Base-by-base conservation (phyloP, 2,797 vertebrate species). In the Podargus strigoides region DNA sequence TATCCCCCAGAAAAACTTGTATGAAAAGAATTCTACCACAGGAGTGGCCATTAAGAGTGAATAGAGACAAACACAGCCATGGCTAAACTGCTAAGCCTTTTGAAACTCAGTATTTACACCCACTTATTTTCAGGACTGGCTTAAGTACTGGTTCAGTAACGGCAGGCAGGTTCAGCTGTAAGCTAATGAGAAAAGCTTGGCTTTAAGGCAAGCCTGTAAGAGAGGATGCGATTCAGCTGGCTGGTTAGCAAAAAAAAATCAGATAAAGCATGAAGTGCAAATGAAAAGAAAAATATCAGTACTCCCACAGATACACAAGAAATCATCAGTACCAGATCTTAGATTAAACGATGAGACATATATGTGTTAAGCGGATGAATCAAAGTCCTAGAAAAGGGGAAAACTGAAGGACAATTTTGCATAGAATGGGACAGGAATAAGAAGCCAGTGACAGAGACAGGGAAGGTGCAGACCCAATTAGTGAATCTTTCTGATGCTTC, bases 21-120 rank as follows among this genome's bases (percentile, higher is more conserved):
- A 55, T 24, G 12, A 67, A 59, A 41, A 87, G 20, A 68, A 66
- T 50, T 46, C n/a, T 26, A 67, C 8, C 0, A 0, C 6, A 9
- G 3, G 21, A 70, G 28, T 44, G 14, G 20, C 30, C 44, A 21
- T 24, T 74, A 64, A 47, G 44, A 76, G 21, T 28, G 39, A 83
- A 36, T 0, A 83, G 19, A 80, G 27, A 90, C 18, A 93, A 42
- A 70, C 9, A 37, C 6, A 49, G 46, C 6, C 36, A 75, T 7
- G n/a, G 32, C 58, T 73, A 58, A 89, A 81, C 55, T 72, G 44
- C 26, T 46, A 63, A 84, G 32, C 16, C 30, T 75, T 81, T 44
- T 52, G 46, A 87, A 94, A 81, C 12, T 69, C 47, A 27, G 16
- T 62, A 64, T 47, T 64, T 80, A 79, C 15, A 60, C 15, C 9